A percentile compares a stretch with the other conserved stretches of the same genome.
Evolutionary conservation across 2,888 invertebrate species (phyloP).

Genomic region (Cheilosia vernalis): DNA sequence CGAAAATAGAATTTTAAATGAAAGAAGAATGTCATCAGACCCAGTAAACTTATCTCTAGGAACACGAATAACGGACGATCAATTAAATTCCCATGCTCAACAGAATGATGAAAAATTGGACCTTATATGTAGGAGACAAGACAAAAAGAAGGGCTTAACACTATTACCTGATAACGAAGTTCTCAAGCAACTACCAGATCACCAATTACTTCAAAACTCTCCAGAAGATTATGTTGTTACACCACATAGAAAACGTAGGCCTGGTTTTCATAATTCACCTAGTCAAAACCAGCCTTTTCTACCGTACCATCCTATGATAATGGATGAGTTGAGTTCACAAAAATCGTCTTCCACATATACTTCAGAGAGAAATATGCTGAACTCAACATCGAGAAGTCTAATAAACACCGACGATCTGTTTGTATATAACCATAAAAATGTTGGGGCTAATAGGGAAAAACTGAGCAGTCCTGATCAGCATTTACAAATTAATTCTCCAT

Average conservation of each 20-base stretch:
- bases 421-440: conserved; percentile 79
- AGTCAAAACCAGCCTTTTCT: conserved; percentile 94
- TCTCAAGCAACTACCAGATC: conserved; percentile 86
- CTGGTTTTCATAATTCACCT: conserved; percentile 94
- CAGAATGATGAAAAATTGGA: conserved; percentile 78
- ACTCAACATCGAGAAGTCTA: conserved; percentile 79
- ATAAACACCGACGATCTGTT: conserved; percentile 80
- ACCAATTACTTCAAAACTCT: conserved; percentile 88
- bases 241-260: conserved; percentile 92
- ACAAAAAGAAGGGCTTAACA: conserved; percentile 87
- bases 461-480: conserved; percentile 88
- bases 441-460: conserved; percentile 82
- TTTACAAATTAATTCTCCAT: conserved; percentile 84
- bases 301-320: conserved; percentile 90
- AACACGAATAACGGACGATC: conserved; percentile 85
- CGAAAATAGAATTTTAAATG: conserved; percentile 68
- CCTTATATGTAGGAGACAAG: conserved; percentile 78
- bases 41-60: conserved; percentile 91
- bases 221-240: conserved; percentile 94
- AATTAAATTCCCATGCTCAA: conserved; percentile 77
- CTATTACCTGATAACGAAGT: conserved; percentile 88
- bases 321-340: conserved; percentile 89
- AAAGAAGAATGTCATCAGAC: conserved; percentile 88
- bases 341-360: conserved; percentile 86
- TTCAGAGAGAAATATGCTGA: conserved; percentile 80